Conservation (phyloP, 2,888 invertebrate species). For the Poecilus cupreus region DNA sequence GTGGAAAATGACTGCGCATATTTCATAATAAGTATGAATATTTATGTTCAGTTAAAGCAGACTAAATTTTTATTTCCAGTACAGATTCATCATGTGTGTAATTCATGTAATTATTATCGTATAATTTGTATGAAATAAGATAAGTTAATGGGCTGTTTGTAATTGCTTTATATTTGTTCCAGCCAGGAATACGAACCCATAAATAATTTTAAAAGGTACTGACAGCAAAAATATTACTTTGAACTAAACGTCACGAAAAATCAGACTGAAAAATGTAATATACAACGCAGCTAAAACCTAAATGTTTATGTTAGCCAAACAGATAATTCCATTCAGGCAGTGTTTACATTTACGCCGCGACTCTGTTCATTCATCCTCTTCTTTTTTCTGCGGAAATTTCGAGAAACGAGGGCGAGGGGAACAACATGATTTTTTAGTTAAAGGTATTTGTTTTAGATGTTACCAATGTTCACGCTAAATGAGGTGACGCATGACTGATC, state of each 20-base stretch:
- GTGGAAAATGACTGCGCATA: not conserved
- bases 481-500: too few relatives aligned
- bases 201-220: not conserved
- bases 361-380: not conserved
- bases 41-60: too few relatives aligned
- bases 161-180: too few relatives aligned
- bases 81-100: not conserved
- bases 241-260: not conserved
- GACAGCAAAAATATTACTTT: not conserved
- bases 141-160: not conserved
- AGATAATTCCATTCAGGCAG: constrained; percentile 32
- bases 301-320: constrained; percentile 26
- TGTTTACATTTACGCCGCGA: not conserved
- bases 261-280: not conserved
- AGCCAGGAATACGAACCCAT: too few relatives aligned
- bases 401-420: not conserved
- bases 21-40: too few relatives aligned
- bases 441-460: too few relatives aligned
- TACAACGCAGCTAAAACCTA: constrained; percentile 12
- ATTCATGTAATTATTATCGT: not conserved
- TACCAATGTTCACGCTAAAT: too few relatives aligned
- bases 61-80: too few relatives aligned
- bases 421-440: too few relatives aligned
- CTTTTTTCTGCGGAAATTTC: not conserved
- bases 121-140: not conserved